phyloP scores from a whole-genome alignment of 2,797 vertebrate species.

The Cercopithecus diana region DNA sequence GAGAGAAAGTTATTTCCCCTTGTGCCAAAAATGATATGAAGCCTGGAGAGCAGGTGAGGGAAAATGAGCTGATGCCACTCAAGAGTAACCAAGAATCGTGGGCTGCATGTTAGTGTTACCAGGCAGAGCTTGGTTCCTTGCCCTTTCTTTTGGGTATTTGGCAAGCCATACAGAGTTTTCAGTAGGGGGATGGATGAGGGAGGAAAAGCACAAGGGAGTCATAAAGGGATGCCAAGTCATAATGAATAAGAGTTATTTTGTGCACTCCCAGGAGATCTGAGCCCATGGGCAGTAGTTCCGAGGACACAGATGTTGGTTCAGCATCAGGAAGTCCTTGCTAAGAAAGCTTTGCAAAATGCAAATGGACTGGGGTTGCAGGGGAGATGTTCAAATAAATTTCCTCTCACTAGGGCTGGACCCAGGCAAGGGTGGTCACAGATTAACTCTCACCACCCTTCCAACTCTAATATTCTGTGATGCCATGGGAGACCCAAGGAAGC shows the following conservation, averaged over 20 bases:
- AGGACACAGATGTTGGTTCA: slow-evolving; percentile 55
- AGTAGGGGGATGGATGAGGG: slow-evolving; percentile 28
- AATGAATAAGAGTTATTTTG: slow-evolving; percentile 71
- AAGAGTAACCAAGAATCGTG: neutral
- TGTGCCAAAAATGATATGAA: neutral
- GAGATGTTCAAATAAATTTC: neutral
- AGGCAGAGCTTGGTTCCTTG: slow-evolving; percentile 38
- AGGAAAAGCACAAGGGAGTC: slow-evolving; percentile 65
- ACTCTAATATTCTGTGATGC: neutral
- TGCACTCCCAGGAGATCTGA: slow-evolving; percentile 55
- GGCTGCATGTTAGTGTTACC: neutral
- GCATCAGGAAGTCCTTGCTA: slow-evolving; percentile 57
- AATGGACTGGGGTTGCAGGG: neutral
- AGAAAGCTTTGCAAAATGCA: slow-evolving; percentile 42
- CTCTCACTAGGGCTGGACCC: neutral
- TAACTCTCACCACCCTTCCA: neutral
- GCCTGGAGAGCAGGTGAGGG: neutral
- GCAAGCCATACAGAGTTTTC: slow-evolving; percentile 67
- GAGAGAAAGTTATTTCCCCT: neutral
- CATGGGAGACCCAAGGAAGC: neutral
- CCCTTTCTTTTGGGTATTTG: slow-evolving; percentile 61
- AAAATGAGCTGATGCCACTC: neutral
- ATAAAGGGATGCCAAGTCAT: slow-evolving; percentile 70
- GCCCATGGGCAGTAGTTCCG: neutral
- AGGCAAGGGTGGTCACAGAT: neutral